Percentiles rank a stretch among this genome's conserved stretches.
phyloP scores from a whole-genome alignment of 2,888 invertebrate species.

The Digitonthophagus gazella region DNA sequence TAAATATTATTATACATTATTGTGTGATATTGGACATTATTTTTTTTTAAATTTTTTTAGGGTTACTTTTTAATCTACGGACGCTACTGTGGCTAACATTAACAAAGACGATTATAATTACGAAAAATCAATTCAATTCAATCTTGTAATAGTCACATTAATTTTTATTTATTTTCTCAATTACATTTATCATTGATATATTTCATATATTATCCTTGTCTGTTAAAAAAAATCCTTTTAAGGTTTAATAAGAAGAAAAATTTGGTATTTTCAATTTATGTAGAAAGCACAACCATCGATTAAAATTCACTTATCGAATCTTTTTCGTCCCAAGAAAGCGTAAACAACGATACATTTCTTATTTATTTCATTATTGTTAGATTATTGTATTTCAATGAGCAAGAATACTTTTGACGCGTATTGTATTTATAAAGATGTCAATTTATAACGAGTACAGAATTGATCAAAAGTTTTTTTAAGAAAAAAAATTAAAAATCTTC shows the following conservation, averaged over 20 bases:
- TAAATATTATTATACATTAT: conserved; percentile 9
- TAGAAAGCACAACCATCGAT: conserved; percentile 11
- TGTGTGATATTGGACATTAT: conserved; percentile 7
- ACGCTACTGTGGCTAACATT: background rate
- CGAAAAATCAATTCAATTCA: background rate
- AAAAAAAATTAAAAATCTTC: conserved; percentile 40
- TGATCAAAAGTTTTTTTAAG: background rate
- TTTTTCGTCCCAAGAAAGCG: conserved; percentile 3
- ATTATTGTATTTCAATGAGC: background rate
- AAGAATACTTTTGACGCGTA: no score
- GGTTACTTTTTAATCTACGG: background rate
- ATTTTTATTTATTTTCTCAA: background rate
- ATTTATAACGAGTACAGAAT: background rate
- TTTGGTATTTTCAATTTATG: conserved; percentile 1
- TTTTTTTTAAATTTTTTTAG: background rate
- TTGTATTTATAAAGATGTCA: no score
- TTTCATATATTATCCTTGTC: no score
- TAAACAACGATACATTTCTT: background rate
- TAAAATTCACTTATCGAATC: no score
- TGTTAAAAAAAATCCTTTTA: no score
- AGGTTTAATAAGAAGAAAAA: background rate
- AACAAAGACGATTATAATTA: background rate
- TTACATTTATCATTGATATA: background rate
- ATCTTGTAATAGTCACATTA: background rate
- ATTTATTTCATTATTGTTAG: background rate